A percentile compares a stretch with the other conserved stretches of the same genome.
Evolutionary conservation across 2,888 invertebrate species (phyloP).

Genomic region (Machimus rusticus): DNA sequence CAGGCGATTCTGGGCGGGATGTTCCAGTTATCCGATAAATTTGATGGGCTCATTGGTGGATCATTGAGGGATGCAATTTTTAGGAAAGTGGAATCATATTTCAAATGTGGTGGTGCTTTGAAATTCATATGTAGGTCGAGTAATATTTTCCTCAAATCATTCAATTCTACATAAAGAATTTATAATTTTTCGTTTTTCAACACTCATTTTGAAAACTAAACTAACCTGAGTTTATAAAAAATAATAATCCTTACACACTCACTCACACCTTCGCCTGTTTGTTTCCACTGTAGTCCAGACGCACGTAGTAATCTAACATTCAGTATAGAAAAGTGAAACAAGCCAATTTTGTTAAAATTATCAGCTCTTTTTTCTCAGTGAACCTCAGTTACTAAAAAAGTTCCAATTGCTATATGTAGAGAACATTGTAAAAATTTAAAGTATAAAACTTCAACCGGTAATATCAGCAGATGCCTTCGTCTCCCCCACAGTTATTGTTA

Average conservation of each 20-base stretch:
- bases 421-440: neutral
- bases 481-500: neutral
- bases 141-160: neutral
- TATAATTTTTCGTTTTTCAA: no score
- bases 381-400: no score
- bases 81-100: neutral
- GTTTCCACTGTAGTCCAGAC: no score
- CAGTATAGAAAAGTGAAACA: no score
- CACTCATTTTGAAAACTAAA: no score
- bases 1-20: neutral
- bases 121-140: neutral
- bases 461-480: neutral
- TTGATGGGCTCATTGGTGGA: neutral
- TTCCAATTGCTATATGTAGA: neutral
- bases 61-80: neutral
- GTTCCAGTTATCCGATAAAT: neutral
- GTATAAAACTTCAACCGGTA: neutral
- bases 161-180: no score
- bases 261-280: no score
- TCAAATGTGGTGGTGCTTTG: neutral
- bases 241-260: no score
- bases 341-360: no score
- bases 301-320: no score
- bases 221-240: no score
- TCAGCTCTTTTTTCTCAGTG: no score